Conservation (phyloP, 2,113 vertebrate species). For the Cyanocitta stelleri region DNA sequence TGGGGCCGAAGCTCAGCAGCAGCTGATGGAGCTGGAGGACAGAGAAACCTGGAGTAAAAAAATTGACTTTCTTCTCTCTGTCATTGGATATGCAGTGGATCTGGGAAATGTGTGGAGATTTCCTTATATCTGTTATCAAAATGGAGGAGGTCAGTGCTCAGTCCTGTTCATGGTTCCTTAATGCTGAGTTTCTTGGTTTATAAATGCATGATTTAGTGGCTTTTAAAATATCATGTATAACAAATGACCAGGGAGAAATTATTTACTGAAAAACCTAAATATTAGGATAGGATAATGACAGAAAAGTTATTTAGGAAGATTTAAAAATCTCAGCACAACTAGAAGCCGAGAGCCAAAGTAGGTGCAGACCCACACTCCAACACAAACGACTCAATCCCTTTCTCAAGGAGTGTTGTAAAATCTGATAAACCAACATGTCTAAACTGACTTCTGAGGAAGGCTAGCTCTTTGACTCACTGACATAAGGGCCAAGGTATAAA, state of each 20-base stretch:
- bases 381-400: not conserved
- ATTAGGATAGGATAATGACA: not conserved
- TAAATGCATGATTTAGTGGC: not conserved
- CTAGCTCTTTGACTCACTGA: not conserved
- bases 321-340: not conserved
- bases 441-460: not conserved
- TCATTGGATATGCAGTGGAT: slow-evolving; percentile 96
- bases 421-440: not conserved
- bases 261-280: not conserved
- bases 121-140: slow-evolving; percentile 97
- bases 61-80: slow-evolving; percentile 94
- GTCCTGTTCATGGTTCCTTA: not conserved
- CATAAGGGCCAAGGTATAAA: not conserved
- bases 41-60: slow-evolving; percentile 97
- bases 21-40: slow-evolving; percentile 58
- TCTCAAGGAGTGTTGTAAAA: not conserved
- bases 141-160: slow-evolving; percentile 90
- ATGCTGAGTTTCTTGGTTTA: not conserved
- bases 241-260: not conserved
- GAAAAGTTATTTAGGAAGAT: not conserved
- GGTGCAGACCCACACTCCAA: not conserved
- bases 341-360: not conserved
- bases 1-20: slow-evolving; percentile 55
- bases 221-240: not conserved
- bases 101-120: slow-evolving; percentile 98